These are phyloP conservation scores for Plebejus argus DNA, from an alignment of 2,888 invertebrate species.

Conservation along the genomic window DNA sequence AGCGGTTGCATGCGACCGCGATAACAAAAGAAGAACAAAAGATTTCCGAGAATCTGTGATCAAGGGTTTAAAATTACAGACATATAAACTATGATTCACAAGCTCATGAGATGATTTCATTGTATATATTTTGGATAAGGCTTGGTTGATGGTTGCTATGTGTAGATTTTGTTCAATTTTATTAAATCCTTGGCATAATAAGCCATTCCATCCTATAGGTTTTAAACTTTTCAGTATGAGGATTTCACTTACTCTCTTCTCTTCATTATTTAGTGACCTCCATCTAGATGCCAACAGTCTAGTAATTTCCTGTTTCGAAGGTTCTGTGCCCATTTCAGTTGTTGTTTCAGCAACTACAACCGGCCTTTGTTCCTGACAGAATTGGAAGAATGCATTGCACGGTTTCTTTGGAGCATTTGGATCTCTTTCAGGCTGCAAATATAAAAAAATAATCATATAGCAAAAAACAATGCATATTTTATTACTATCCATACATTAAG, in stretches of 20 bases:
- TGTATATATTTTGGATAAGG: too few species aligned
- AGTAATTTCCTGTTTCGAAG: conserved; percentile 87
- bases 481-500: background rate
- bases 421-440: conserved; percentile 77
- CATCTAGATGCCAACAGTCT: conserved; percentile 87
- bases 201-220: too few species aligned
- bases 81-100: too few species aligned
- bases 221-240: too few species aligned
- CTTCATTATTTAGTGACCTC: conserved; percentile 85
- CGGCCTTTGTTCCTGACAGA: conserved; percentile 89
- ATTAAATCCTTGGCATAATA: too few species aligned
- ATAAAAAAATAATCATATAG: background rate
- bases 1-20: too few species aligned
- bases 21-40: too few species aligned
- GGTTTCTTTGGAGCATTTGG: conserved; percentile 90
- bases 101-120: too few species aligned
- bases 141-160: too few species aligned
- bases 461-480: conserved; percentile 13
- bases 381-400: conserved; percentile 90
- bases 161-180: too few species aligned
- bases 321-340: conserved; percentile 83
- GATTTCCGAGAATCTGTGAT: too few species aligned
- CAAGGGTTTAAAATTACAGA: too few species aligned
- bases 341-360: conserved; percentile 84
- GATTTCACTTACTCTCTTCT: conserved; percentile 82